Base-by-base conservation (phyloP, 2,797 vertebrate genomes). In the Cyclura pinguis region DNA sequence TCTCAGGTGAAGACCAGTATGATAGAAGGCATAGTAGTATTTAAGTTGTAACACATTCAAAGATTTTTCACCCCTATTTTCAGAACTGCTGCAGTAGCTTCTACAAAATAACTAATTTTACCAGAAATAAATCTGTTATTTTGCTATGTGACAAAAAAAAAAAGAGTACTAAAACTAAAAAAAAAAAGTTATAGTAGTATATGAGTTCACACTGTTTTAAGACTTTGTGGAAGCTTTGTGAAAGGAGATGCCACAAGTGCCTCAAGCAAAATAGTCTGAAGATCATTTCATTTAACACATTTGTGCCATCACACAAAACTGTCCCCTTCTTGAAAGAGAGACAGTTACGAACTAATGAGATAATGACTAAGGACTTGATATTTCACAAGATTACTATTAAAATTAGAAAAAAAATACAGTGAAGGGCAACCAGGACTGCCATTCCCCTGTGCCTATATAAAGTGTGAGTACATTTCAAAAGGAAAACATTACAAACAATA, bases 281-380 rank as follows among this genome's bases (percentile, higher is more conserved):
- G 29, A 84, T 76, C 59, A 84, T 76, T 84, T 76, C 38, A 73
- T 84, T 89, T 74, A 88, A 83, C 52, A 89, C 55, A 74, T 74
- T 89, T 89, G 29, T 89, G 55, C 86, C 1, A 86, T 1, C 62
- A 59, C 84, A 91, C 78, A 84, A 69, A 0, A 0, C 1, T 91
- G 89, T 50, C 76, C 67, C 42, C 24, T 78, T 85, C 35, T 14
- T 80, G 57, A 42, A 32, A 29, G n/a, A 78, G n/a, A 85, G 24
- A 80, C 52, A 67, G 32, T 89, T 78, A 55, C 84, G 80, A 62
- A 84, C 77, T 84, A 89, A 64, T 62, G 72, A 84, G 38, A 69
- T 89, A 74, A 10, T 32, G 13, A 84, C 42, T 89, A 62, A 89
- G 10, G 22, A 35, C 4, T 76, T 50, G 83, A 32, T 38, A 35